Evolutionary conservation across 2,113 vertebrate genomes (phyloP).

Genomic region (Piliocolobus tephrosceles): DNA sequence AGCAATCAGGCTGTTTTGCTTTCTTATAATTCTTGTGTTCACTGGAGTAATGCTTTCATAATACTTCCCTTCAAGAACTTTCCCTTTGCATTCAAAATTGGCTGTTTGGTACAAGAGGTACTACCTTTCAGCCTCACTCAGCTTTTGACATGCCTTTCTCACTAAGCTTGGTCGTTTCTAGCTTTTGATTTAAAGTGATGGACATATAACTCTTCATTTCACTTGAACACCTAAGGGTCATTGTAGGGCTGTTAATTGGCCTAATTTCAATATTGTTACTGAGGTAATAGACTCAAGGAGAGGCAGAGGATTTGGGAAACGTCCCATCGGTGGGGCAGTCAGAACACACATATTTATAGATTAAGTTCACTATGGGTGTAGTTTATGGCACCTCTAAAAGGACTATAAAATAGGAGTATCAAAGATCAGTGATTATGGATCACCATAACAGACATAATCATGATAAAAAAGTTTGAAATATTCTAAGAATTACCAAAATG

Average conservation of each 20-base stretch:
- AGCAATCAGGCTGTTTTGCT: neutral
- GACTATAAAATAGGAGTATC: neutral
- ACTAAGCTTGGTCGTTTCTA: neutral
- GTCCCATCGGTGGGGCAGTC: neutral
- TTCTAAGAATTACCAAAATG: neutral
- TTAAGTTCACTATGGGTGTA: neutral
- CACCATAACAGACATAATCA: neutral
- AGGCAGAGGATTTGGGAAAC: neutral
- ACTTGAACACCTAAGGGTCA: neutral
- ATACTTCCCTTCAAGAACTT: neutral
- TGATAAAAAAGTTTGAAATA: neutral
- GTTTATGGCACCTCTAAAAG: neutral
- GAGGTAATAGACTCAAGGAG: neutral
- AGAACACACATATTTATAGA: neutral
- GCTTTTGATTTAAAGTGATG: neutral
- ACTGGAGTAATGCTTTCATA: neutral
- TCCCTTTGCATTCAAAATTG: neutral
- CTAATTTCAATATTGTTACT: neutral
- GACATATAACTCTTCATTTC: neutral
- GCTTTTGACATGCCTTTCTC: neutral
- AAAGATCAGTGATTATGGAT: neutral
- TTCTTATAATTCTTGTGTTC: neutral
- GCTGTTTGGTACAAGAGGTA: neutral
- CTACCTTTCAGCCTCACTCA: neutral
- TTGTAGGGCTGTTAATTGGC: neutral